Base-by-base conservation (phyloP, 2,888 invertebrate genomes). In the Argyra leucocephala region DNA sequence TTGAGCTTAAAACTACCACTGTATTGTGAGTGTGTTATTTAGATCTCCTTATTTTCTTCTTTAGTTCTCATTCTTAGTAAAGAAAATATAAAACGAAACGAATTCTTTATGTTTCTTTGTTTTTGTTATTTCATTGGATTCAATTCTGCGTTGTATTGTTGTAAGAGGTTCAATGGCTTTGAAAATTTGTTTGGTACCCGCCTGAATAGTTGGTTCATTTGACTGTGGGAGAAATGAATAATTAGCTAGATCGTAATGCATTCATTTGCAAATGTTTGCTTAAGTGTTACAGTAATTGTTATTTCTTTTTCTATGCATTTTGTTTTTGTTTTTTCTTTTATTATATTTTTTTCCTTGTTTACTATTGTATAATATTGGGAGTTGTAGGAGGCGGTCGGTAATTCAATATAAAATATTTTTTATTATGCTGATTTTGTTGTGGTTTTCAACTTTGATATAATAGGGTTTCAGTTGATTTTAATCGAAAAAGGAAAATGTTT, bases 171-270 rank as follows among this genome's bases (percentile, higher is more conserved):
- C 18, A 48, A 48, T 48, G 7, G 48, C 48, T 48, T 48, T 18
- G 18, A 48, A 48, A 3, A 18, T 37, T 18, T 18, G 18, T 31
- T 31, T n/a, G 31, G 5, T 48, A 48, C 48, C 48, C 48, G 48
- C 18, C 18, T 48, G 48, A 48, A 48, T 48, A 18, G 48, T 48
- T 48, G 1, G n/a, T n/a, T n/a, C n/a, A 18, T 48, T 48, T 48
- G 18, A 48, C 48, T 48, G 48, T 48, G 48, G 48, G 48, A 48
- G 48, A 48, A 48, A 48, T 48, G 48, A 48, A 48, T 48, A 48
- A 48, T 48, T 48, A 48, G 48, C 18, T 48, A 48, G 48, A 18
- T 48, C 18, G 48, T 48, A 48, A 48, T 48, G 48, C 48, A 48
- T 48, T 48, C 48, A 48, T 48, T 48, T 48, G 48, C 48, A 48